Base-by-base conservation (phyloP, 2,888 invertebrate genomes). In the Folsomia candida region DNA sequence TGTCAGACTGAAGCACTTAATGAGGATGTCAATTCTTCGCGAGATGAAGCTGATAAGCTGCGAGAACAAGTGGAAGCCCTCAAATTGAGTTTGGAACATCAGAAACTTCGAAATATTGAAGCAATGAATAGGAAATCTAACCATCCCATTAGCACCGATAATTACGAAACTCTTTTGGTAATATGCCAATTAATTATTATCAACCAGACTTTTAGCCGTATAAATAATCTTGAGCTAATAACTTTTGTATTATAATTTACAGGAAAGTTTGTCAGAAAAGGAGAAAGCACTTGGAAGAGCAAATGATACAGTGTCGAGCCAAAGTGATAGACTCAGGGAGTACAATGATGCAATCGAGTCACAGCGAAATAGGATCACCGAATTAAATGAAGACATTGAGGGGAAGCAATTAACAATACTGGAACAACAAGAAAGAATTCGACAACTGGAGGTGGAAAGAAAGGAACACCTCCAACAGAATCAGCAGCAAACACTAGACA, bases 381-480 rank as follows among this genome's bases (percentile, higher is more conserved):
- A 68, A n/a, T 20, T 65, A 57, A 68, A 67, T 11, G 74, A 74
- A 59, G 67, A 70, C n/a, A 51, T 54, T 28, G 70, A 65, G 18
- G 25, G 28, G 24, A 29, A 70, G 18, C 69, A 70, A 11, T 62
- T 69, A 51, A 72, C 72, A 63, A 68, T 70, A 14, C 18, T 72
- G 25, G 60, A 47, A 20, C 47, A 65, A 25, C 60, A 68, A 27
- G 72, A 67, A 11, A 63, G 28, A 27, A 9, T 61, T 2, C 22
- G 59, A 26, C 66, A 66, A 26, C 61, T 66, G 28, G 70, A 66
- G 37, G 60, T 70, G 18, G 70, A 70, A 70, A 24, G 51, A n/a
- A 66, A 58, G 18, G 66, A 66, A 25, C 65, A 58, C 2, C 51
- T 47, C 26, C 37, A 60, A 47, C 11, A 29, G 11, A 59, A 66